These are phyloP conservation scores for Lysandra bellargus DNA, from an alignment of 2,888 invertebrate species.

Conservation along the genomic window DNA sequence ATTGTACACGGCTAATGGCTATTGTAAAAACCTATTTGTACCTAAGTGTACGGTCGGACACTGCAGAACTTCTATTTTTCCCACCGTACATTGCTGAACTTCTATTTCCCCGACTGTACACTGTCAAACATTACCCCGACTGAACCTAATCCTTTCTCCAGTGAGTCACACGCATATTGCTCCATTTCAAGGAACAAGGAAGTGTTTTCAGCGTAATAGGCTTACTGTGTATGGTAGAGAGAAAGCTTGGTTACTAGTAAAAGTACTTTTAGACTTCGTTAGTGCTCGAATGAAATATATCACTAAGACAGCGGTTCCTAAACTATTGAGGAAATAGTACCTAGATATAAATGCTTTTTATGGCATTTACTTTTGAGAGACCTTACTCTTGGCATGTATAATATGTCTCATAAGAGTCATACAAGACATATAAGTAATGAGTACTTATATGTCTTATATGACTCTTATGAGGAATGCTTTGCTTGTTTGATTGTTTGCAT, in stretches of 20 bases:
- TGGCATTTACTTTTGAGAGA: background rate
- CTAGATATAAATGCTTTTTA: background rate
- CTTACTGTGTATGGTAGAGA: background rate
- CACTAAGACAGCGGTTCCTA: background rate
- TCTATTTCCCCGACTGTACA: background rate
- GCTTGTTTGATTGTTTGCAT: no score
- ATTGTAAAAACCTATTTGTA: no score
- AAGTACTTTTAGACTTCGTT: background rate
- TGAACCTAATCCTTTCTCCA: background rate
- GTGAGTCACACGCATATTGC: conserved; percentile 6
- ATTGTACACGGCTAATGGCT: no score
- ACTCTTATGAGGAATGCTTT: no score
- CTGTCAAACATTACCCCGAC: background rate
- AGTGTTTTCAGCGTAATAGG: background rate
- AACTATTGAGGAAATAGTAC: no score
- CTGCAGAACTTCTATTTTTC: no score
- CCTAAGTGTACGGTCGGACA: no score
- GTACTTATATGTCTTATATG: no score
- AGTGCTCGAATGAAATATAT: conserved; percentile 11
- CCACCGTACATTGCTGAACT: no score
- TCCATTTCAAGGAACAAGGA: background rate
- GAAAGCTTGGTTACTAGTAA: conserved; percentile 10
- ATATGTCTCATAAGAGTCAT: no score
- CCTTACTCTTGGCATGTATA: no score
- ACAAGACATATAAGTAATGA: no score